Base-by-base conservation (phyloP, 2,888 invertebrate genomes). In the Ypsolopha scabrella region DNA sequence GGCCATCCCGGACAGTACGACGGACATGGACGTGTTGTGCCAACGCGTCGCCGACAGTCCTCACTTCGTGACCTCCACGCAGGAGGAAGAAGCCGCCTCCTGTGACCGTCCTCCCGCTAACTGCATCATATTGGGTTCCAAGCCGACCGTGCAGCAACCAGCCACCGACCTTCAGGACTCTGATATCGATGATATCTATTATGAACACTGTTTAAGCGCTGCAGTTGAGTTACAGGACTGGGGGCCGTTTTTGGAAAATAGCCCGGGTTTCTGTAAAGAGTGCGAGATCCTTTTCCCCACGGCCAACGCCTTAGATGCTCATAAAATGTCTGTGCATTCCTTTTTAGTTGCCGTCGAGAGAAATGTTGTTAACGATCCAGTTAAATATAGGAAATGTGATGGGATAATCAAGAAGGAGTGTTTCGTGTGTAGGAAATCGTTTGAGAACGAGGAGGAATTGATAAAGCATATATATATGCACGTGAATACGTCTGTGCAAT, bases 201-300 rank as follows among this genome's bases (percentile, higher is more conserved):
- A 24, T 4, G 24, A 24, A 24, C 24, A 24, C 24, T 51, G 51
- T 43, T 51, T 52, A 9, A 51, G 51, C n/a, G 49, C 53, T 47
- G 48, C 51, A 41, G 60, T 75, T 0, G 8, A 53, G 0, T 43
- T 76, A 51, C 69, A 75, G 54, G 63, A 77, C 35, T 75, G 73
- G 71, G 60, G 61, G 0, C 45, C 48, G 0, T 54, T 52, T 1
- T 52, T 76, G 0, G 46, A 57, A 0, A 45, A 34, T 0, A 73
- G 64, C 34, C 48, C 56, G 0, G 68, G 68, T 6, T 77, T 58
- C 33, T 77, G 76, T 9, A 52, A 53, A 0, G 55, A 59, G 0
- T 77, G 76, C 24, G n/a, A 62, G 1, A 74, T 58, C 0, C 51
- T 77, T 0, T 77, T 77, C 36, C 60, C 72, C 0, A 76, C 76